Evolutionary conservation across 2,888 invertebrate genomes (phyloP), one percentile per base, ranked within the genome.

Genomic region (Amiota communis): DNA sequence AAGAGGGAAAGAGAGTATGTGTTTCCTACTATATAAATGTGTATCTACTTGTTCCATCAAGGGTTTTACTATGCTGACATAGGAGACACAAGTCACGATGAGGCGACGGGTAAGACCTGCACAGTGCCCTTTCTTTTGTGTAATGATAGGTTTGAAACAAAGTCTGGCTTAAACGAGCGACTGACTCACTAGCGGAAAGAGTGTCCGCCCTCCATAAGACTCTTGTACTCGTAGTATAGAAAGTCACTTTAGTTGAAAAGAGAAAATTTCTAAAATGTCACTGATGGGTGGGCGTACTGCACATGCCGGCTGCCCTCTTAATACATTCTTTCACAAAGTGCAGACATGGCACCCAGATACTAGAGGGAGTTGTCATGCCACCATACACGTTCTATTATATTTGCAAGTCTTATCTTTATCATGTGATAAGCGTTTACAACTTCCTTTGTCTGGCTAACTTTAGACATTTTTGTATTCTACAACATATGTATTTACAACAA

Each of bases 371-470:
- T 2, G 23, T 23, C 23, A 23, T 23, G 3, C 23, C 23, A 23
- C 23, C 23, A 6, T 36, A 36, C 6, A 6, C 36, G 36, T 6
- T 6, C 36, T 59, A 11, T 20, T 59, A 51, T 51, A 17, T 65
- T 53, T 68, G 67, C 67, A 68, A 51, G n/a, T 57, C 57, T n/a
- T 57, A 57, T 57, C 20, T 51, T 67, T 67, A 67, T 17, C 67
- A 68, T 68, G 53, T 68, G 67, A 68, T 51, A 53, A 68, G 67
- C 67, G 67, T 68, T 68, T 49, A 20, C 11, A 17, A 15, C 59
- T 20, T 59, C 20, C 59, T 20, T 59, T 59, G 53, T 53, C 53
- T 53, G 13, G 11, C n/a, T n/a, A 15, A 36, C 36, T 36, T 36
- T 36, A 36, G 36, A 36, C 3, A 6, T 36, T 36, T 36, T 36